Percentiles rank a stretch among this genome's conserved stretches.
phyloP scores from a whole-genome alignment of 2,888 invertebrate genomes.

The Rhaphigaster nebulosa region DNA sequence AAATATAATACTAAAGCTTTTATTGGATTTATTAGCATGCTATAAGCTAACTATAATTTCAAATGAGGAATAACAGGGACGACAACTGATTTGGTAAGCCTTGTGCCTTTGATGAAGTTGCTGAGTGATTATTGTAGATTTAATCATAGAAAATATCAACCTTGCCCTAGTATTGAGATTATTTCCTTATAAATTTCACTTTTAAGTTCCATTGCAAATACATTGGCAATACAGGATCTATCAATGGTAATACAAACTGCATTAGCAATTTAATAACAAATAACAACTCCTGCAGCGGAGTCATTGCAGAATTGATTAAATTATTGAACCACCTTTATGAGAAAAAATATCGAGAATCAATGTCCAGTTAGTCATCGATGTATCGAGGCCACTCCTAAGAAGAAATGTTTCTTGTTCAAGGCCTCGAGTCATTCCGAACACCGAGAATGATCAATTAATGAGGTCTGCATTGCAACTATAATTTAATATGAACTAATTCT shows the following conservation, averaged over 20 bases:
- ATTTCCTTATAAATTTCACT: too few relatives aligned
- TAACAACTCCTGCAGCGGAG: neutral
- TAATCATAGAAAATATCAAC: too few relatives aligned
- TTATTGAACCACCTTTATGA: neutral
- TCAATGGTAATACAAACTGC: neutral
- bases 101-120: too few relatives aligned
- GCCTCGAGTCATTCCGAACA: neutral
- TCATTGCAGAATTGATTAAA: neutral
- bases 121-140: too few relatives aligned
- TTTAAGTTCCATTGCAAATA: neutral
- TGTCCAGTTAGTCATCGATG: neutral
- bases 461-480: neutral
- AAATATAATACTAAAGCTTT: too few relatives aligned
- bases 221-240: neutral
- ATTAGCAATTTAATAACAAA: neutral
- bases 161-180: too few relatives aligned
- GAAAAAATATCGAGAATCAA: neutral
- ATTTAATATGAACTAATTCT: neutral
- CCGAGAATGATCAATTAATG: neutral
- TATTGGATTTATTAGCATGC: too few relatives aligned
- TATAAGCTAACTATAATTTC: too few relatives aligned
- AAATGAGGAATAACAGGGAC: too few relatives aligned
- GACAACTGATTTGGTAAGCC: too few relatives aligned
- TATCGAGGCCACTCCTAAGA: neutral
- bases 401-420: neutral